Conservation (phyloP, 2,797 vertebrate species). For the Sebastes cheni region DNA sequence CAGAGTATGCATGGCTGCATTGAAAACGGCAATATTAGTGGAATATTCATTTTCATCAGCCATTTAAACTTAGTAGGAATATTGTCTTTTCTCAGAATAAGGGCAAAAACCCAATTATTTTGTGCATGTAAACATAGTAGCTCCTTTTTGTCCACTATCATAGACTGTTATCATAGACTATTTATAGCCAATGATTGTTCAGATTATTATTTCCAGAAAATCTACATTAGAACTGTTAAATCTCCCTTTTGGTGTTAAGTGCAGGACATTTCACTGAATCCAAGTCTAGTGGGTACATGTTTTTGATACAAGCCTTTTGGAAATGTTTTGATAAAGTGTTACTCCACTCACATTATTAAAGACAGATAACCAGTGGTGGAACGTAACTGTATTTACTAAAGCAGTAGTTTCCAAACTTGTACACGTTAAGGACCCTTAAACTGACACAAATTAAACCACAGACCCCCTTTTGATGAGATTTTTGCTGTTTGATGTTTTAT, state of each 20-base stretch:
- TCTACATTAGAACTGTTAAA: background rate
- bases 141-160: background rate
- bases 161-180: background rate
- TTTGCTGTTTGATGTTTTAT: too few relatives aligned
- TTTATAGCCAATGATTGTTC: background rate
- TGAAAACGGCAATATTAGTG: too few relatives aligned
- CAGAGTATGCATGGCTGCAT: too few relatives aligned
- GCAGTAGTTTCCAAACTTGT: too few relatives aligned
- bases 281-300: background rate
- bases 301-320: background rate
- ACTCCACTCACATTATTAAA: background rate
- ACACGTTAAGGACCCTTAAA: too few relatives aligned
- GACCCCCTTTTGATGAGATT: too few relatives aligned
- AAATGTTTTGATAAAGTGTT: background rate
- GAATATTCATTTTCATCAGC: too few relatives aligned
- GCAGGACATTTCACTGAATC: background rate
- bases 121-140: background rate
- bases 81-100: too few relatives aligned
- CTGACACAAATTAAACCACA: too few relatives aligned
- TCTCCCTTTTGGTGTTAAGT: background rate
- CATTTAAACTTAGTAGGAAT: too few relatives aligned
- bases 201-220: background rate
- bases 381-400: background rate
- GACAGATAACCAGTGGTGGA: background rate
- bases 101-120: too few relatives aligned